These are phyloP conservation scores for Sparus aurata DNA, from an alignment of 2,797 vertebrate species.

Conservation along the genomic window DNA sequence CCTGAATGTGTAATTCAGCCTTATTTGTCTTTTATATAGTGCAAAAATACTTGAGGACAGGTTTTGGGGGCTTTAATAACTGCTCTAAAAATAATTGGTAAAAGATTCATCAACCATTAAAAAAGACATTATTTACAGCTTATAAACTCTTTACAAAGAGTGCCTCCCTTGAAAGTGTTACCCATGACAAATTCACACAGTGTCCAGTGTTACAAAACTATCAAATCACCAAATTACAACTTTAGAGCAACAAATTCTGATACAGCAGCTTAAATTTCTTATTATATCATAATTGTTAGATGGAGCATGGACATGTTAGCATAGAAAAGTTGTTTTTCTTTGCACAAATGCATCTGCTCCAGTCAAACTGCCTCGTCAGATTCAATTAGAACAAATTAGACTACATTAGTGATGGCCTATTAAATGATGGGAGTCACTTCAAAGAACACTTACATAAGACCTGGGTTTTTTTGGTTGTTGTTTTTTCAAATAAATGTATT, in stretches of 20 bases:
- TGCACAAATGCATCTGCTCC: constrained; percentile 44
- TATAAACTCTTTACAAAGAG: not conserved
- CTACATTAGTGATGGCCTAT: constrained; percentile 71
- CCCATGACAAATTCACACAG: not conserved
- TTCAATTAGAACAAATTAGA: constrained; percentile 69
- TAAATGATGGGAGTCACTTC: constrained; percentile 56
- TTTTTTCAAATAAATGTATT: not conserved
- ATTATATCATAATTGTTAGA: not conserved
- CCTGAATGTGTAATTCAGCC: not conserved
- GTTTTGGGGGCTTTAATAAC: not conserved
- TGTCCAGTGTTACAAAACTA: not conserved
- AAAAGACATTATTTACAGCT: not conserved
- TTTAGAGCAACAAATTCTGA: not conserved
- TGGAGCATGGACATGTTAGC: not conserved
- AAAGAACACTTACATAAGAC: constrained; percentile 63
- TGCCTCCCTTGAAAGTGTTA: not conserved
- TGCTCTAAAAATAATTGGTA: not conserved
- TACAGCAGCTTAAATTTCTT: not conserved
- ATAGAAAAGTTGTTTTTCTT: not conserved
- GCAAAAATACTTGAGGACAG: not conserved
- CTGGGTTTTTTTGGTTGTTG: not conserved
- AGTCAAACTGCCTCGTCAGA: constrained; percentile 57
- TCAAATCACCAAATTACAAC: not conserved
- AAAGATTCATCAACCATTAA: not conserved
- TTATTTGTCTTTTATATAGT: not conserved